Evolutionary conservation across 2,797 vertebrate species (phyloP).

Genomic region (Micropoecilia bifurca): DNA sequence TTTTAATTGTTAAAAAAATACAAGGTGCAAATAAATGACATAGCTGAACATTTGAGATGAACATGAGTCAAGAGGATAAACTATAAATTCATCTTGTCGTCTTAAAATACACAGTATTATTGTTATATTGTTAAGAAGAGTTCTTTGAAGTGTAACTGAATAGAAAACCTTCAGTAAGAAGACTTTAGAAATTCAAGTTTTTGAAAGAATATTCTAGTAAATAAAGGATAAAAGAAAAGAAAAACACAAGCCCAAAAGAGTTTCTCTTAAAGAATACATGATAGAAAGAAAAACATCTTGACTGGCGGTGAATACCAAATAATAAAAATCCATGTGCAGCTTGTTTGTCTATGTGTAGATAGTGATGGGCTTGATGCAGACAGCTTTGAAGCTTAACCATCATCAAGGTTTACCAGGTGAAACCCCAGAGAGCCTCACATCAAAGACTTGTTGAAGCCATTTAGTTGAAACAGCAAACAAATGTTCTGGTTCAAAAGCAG

Average conservation of each 20-base stretch:
- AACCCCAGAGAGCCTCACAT: constrained; percentile 31
- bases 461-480: neutral
- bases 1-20: neutral
- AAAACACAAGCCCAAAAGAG: neutral
- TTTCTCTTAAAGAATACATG: neutral
- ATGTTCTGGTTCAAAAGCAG: neutral
- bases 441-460: constrained; percentile 33
- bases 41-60: neutral
- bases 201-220: neutral
- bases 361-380: constrained; percentile 27
- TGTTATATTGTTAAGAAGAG: neutral
- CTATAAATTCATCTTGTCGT: neutral
- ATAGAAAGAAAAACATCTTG: constrained; percentile 6
- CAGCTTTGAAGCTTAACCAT: constrained; percentile 37
- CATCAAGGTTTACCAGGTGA: constrained; percentile 28
- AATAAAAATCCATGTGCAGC: neutral
- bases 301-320: constrained; percentile 3
- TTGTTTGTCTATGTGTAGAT: constrained; percentile 4
- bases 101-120: neutral
- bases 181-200: neutral
- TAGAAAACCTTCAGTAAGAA: neutral
- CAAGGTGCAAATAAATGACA: neutral
- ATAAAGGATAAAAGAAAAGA: neutral
- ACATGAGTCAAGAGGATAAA: neutral
- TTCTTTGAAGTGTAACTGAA: neutral